Conservation (phyloP, 2,113 vertebrate genomes). For the Illadopsis cleaveri region DNA sequence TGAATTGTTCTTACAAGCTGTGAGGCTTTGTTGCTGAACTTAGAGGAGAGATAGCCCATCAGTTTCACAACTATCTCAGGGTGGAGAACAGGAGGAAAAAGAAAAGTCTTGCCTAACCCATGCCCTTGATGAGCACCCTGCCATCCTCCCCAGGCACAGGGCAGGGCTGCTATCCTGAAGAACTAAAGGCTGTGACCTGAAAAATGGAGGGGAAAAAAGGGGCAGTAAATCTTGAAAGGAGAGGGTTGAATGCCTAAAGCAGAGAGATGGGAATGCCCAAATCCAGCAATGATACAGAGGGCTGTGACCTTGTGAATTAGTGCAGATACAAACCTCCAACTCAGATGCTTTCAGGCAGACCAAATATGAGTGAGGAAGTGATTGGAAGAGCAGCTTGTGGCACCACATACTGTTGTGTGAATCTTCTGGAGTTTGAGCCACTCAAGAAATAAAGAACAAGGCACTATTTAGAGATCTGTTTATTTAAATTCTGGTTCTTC, state of each 20-base stretch:
- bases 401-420: not conserved
- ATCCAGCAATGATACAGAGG: not conserved
- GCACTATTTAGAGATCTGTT: not conserved
- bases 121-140: not conserved
- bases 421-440: not conserved
- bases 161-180: not conserved
- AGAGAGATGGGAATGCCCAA: not conserved
- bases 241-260: not conserved
- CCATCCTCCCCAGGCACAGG: not conserved
- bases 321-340: not conserved
- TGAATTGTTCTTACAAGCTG: slow-evolving; percentile 28
- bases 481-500: not conserved
- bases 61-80: not conserved
- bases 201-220: not conserved
- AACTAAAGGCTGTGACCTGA: not conserved
- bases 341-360: not conserved
- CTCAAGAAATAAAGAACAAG: not conserved
- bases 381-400: not conserved
- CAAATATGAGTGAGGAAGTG: not conserved
- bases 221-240: not conserved
- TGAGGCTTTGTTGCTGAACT: slow-evolving; percentile 8
- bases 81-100: not conserved
- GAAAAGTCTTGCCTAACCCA: not conserved
- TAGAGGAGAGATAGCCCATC: slow-evolving; percentile 2
- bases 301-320: not conserved